Evolutionary conservation across 2,797 vertebrate species (phyloP).

Genomic region (Silurus aristotelis): DNA sequence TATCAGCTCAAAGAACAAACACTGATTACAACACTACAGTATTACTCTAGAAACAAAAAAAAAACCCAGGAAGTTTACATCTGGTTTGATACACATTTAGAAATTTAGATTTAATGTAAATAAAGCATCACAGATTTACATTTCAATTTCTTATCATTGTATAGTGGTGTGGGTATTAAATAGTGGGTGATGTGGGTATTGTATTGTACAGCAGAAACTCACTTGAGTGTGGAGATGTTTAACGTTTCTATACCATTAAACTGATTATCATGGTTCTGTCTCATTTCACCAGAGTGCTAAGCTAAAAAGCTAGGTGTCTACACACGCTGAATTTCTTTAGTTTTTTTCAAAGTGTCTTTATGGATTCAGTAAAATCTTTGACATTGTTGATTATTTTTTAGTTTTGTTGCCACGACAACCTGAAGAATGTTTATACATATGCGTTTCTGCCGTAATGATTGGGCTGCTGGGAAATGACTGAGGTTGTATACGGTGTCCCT

Average conservation of each 20-base stretch:
- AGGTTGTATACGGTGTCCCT: constrained; percentile 51
- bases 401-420: not conserved
- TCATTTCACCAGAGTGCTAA: not conserved
- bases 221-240: not conserved
- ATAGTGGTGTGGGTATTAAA: no score
- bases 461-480: constrained; percentile 53
- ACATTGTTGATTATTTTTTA: not conserved
- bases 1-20: not conserved
- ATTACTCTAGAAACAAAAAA: not conserved
- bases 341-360: not conserved
- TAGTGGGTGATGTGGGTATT: no score
- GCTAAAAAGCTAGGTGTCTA: not conserved
- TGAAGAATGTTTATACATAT: constrained; percentile 64
- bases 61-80: not conserved
- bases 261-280: not conserved
- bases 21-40: not conserved
- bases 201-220: not conserved
- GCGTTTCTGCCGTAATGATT: constrained; percentile 69
- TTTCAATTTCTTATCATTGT: no score
- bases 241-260: not conserved
- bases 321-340: not conserved
- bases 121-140: not conserved
- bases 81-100: not conserved
- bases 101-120: not conserved
- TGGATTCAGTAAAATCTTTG: no score